Evolutionary conservation across 2,888 invertebrate genomes (phyloP).

Genomic region (Serripes groenlandicus): DNA sequence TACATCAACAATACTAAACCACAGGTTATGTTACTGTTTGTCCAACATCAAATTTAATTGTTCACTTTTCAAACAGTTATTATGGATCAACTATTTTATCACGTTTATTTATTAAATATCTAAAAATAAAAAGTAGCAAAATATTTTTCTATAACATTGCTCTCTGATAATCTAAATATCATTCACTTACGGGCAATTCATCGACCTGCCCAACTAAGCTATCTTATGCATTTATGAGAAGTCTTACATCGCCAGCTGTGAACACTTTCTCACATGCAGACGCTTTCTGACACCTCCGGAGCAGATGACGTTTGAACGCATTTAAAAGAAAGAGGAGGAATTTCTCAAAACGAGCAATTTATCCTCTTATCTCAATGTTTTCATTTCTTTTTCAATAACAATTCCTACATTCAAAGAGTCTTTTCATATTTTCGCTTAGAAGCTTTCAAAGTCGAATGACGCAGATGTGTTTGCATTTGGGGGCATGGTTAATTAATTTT

Average conservation of each 20-base stretch:
- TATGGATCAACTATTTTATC: no score
- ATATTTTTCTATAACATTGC: not conserved
- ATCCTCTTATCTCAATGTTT: not conserved
- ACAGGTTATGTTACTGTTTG: not conserved
- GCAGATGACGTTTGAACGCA: not conserved
- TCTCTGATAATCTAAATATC: not conserved
- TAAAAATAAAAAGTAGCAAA: no score
- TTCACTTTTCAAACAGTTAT: no score
- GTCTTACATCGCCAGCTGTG: not conserved
- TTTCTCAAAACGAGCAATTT: conserved; percentile 2
- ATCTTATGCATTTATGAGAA: no score
- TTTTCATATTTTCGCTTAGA: not conserved
- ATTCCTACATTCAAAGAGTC: not conserved
- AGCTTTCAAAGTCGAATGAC: not conserved
- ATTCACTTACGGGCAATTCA: not conserved
- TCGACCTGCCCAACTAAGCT: no score
- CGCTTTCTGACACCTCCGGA: not conserved
- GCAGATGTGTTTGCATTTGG: no score
- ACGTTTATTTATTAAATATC: no score
- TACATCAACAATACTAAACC: no score
- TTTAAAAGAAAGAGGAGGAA: not conserved
- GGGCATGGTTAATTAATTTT: no score
- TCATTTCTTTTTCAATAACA: not conserved
- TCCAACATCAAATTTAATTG: no score
- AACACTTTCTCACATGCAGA: not conserved